These are phyloP conservation scores for Medauroidea extradentata DNA, from an alignment of 1,140 invertebrate species.

Conservation along the genomic window DNA sequence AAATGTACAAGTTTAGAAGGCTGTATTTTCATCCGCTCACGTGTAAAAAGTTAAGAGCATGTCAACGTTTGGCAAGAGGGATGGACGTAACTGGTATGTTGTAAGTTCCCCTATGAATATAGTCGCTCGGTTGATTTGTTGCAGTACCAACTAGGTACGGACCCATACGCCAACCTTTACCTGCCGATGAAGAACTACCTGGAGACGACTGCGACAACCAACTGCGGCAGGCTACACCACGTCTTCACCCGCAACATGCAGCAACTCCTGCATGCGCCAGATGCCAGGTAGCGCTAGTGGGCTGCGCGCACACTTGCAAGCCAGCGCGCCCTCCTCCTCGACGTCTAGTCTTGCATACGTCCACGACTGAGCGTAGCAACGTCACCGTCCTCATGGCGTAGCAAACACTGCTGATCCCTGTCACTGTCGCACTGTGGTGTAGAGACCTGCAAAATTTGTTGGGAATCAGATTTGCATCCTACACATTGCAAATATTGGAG, in stretches of 20 bases:
- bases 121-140: constrained; percentile 28
- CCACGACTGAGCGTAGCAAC: no score
- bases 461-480: no score
- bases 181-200: constrained; percentile 44
- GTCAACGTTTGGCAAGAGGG: background rate
- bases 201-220: constrained; percentile 38
- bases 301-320: no score
- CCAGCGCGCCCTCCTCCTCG: no score
- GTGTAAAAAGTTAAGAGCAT: background rate
- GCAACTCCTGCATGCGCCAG: constrained; percentile 22
- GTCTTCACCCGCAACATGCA: constrained; percentile 46
- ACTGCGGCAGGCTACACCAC: constrained; percentile 47
- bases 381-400: no score
- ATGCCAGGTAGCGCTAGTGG: background rate
- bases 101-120: constrained; percentile 13
- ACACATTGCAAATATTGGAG: no score
- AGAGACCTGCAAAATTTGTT: no score
- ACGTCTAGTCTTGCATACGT: no score
- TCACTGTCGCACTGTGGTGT: no score
- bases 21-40: constrained; percentile 4
- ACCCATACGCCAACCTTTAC: constrained; percentile 44
- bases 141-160: constrained; percentile 47
- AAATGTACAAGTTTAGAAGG: background rate
- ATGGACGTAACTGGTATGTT: background rate
- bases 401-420: no score